These are phyloP conservation scores for Agrotis exclamationis DNA, from an alignment of 2,888 invertebrate species.

Conservation along the genomic window DNA sequence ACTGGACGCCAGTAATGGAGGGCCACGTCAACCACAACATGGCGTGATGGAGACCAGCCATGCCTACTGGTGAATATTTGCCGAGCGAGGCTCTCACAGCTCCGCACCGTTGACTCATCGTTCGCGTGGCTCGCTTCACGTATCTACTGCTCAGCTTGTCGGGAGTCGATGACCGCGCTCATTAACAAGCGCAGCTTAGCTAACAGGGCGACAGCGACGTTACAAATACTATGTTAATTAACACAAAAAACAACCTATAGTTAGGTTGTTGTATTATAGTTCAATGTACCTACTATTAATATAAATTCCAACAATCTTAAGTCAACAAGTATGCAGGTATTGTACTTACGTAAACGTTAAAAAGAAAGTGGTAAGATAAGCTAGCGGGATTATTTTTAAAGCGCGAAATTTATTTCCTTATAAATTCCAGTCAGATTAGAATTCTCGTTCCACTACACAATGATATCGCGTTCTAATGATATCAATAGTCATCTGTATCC, in stretches of 20 bases:
- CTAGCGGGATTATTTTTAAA: neutral
- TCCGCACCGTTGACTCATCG: constrained; percentile 24
- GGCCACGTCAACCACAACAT: constrained; percentile 19
- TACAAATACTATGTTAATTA: constrained; percentile 31
- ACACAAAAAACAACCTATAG: constrained; percentile 1
- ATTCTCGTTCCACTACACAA: neutral
- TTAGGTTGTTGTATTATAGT: too few species aligned
- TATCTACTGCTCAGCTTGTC: constrained; percentile 10
- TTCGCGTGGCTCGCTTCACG: constrained; percentile 31
- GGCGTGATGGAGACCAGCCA: neutral
- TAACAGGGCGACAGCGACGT: constrained; percentile 24
- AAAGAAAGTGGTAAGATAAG: constrained; percentile 4
- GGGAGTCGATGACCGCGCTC: constrained; percentile 61
- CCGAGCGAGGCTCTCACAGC: neutral
- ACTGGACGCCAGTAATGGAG: neutral
- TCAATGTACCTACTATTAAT: too few species aligned
- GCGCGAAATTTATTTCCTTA: constrained; percentile 4
- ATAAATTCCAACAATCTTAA: constrained; percentile 7
- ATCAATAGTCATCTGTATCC: neutral
- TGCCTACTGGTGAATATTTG: neutral
- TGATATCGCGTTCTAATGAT: neutral
- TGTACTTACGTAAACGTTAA: neutral
- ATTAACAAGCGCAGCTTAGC: constrained; percentile 34
- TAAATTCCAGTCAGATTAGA: neutral
- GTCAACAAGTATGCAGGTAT: neutral